A percentile compares a stretch with the other conserved stretches of the same genome.
phyloP scores from a whole-genome alignment of 2,113 vertebrate genomes.

The Poecilia latipinna region DNA sequence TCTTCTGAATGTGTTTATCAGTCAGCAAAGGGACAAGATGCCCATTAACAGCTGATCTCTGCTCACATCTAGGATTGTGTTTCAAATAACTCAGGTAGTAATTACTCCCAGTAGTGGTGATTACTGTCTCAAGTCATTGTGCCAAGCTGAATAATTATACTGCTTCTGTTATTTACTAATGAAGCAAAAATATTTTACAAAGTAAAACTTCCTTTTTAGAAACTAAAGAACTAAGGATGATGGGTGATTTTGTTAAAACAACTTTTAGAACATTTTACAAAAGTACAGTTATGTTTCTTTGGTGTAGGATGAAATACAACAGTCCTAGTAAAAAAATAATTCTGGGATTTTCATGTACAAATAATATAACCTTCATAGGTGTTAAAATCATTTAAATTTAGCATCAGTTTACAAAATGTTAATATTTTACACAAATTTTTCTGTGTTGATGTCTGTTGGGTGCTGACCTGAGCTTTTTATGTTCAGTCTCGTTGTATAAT shows the following conservation, averaged over 20 bases:
- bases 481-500: too few species aligned
- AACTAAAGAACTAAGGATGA: not conserved
- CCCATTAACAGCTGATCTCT: not conserved
- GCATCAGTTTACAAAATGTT: too few species aligned
- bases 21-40: too few species aligned
- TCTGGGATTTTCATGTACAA: too few species aligned
- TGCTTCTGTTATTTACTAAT: not conserved
- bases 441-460: too few species aligned
- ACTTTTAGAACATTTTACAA: not conserved
- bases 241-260: not conserved
- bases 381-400: too few species aligned
- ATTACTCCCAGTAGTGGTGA: not conserved
- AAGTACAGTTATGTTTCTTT: not conserved
- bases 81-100: not conserved
- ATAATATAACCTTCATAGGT: too few species aligned
- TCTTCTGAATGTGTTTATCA: not conserved
- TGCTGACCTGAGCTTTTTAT: too few species aligned
- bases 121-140: not conserved
- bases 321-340: not conserved
- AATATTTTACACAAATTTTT: too few species aligned
- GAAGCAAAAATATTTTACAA: not conserved
- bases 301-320: not conserved
- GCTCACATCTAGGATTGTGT: not conserved
- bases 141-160: not conserved
- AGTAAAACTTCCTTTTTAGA: not conserved